phyloP scores from a whole-genome alignment of 2,888 invertebrate species.

The Sepioteuthis lessoniana region DNA sequence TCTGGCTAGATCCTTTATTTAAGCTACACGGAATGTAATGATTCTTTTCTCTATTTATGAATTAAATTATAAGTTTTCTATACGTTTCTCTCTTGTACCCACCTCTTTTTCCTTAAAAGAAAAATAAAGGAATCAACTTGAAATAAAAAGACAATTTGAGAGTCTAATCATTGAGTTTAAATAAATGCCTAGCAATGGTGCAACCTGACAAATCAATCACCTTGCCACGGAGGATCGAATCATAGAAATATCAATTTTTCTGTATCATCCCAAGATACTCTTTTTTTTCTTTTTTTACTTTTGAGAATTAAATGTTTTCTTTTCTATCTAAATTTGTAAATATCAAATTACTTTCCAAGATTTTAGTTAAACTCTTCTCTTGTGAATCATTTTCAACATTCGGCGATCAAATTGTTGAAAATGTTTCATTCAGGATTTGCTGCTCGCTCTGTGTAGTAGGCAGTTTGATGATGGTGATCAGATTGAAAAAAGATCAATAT shows the following conservation, averaged over 20 bases:
- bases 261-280: background rate
- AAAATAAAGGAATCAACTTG: no score
- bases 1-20: no score
- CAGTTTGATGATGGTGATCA: background rate
- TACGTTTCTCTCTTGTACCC: no score
- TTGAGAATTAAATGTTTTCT: background rate
- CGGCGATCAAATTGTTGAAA: background rate
- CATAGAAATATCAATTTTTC: background rate
- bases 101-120: no score
- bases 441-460: background rate
- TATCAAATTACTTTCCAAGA: background rate
- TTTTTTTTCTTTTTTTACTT: background rate
- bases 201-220: background rate
- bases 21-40: no score
- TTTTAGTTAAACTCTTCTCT: background rate
- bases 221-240: background rate
- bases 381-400: background rate
- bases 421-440: background rate
- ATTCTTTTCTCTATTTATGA: no score
- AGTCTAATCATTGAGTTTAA: background rate
- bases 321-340: background rate
- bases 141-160: no score
- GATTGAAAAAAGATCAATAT: slow-evolving; percentile 3
- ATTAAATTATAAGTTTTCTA: no score
- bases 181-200: background rate